Percentiles rank a stretch among this genome's conserved stretches.
These are phyloP conservation scores for Pseudomugil gertrudae DNA, from an alignment of 2,797 vertebrate genomes.

Conservation along the genomic window DNA sequence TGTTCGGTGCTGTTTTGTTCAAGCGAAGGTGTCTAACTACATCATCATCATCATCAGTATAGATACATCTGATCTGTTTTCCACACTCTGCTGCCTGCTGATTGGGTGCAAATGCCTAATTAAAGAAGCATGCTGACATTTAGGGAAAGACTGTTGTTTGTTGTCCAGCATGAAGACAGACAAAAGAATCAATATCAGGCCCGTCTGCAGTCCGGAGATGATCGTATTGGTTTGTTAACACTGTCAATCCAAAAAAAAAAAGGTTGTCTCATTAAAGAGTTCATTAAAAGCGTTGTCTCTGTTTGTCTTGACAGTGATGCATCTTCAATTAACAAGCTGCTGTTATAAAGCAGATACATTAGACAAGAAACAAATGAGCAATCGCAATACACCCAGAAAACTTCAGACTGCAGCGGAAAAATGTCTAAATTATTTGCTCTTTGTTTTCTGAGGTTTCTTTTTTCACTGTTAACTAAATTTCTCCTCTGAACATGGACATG, in stretches of 20 bases:
- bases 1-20: constrained; percentile 18
- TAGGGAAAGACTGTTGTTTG: constrained; percentile 19
- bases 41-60: constrained; percentile 29
- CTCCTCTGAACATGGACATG: not conserved
- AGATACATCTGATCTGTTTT: constrained; percentile 4
- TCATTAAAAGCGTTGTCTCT: constrained; percentile 19
- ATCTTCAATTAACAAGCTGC: constrained; percentile 18
- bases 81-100: not conserved
- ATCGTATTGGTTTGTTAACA: constrained; percentile 19
- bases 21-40: constrained; percentile 21
- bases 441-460: not conserved
- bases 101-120: constrained; percentile 26
- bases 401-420: not conserved
- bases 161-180: constrained; percentile 18
- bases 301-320: constrained; percentile 12
- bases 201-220: constrained; percentile 10
- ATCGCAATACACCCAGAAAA: not conserved
- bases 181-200: constrained; percentile 36
- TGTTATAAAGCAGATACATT: constrained; percentile 3
- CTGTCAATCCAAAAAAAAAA: constrained; percentile 15
- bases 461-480: not conserved
- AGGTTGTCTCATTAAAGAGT: constrained; percentile 16
- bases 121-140: constrained; percentile 48
- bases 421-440: not conserved
- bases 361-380: constrained; percentile 2